phyloP scores from a whole-genome alignment of 2,113 vertebrate species.

The Hemiscyllium ocellatum region DNA sequence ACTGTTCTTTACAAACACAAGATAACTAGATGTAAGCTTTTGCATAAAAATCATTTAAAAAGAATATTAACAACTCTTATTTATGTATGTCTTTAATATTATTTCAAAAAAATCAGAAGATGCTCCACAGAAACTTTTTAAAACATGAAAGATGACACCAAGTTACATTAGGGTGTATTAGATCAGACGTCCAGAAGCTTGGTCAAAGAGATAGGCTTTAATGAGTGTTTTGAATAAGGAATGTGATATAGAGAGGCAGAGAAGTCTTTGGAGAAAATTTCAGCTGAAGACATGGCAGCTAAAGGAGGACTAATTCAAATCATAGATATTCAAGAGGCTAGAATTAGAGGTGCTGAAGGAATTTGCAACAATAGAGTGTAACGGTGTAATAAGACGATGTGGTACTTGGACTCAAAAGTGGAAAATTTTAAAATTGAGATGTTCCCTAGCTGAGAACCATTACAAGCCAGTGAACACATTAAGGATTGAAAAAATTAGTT shows the following conservation, averaged over 20 bases:
- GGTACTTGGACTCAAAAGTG: too few relatives aligned
- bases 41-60: neutral
- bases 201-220: neutral
- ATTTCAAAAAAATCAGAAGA: neutral
- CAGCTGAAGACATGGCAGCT: neutral
- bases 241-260: neutral
- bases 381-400: too few relatives aligned
- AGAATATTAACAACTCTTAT: neutral
- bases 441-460: too few relatives aligned
- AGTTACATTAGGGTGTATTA: neutral
- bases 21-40: neutral
- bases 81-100: neutral
- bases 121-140: neutral
- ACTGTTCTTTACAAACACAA: neutral
- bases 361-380: too few relatives aligned
- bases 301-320: neutral
- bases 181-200: neutral
- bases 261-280: neutral
- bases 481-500: neutral
- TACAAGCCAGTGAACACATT: neutral
- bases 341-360: neutral
- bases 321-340: neutral
- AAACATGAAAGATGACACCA: neutral
- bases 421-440: too few relatives aligned
- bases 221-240: neutral